These are phyloP conservation scores for Eilema sororculum DNA, from an alignment of 2,888 invertebrate genomes.

Conservation along the genomic window DNA sequence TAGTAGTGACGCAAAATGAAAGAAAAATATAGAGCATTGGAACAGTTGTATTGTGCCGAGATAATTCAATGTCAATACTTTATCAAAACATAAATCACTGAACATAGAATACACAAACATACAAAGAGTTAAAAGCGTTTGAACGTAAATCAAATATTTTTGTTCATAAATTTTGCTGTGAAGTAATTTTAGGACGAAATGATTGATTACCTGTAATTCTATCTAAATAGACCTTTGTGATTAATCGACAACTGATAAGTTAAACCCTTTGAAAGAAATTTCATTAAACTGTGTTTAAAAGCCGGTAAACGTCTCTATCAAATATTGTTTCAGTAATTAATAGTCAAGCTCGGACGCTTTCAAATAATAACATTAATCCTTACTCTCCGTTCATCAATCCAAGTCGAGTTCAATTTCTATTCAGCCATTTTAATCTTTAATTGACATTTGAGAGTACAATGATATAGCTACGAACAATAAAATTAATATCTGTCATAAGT, in stretches of 20 bases:
- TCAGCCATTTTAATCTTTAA: conserved; percentile 72
- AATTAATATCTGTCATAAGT: neutral
- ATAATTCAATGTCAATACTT: conserved; percentile 13
- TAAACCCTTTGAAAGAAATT: conserved; percentile 58
- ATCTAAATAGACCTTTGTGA: conserved; percentile 42
- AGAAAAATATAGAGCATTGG: neutral
- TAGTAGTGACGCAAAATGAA: neutral
- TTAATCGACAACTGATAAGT: conserved; percentile 49
- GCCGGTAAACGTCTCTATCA: conserved; percentile 53
- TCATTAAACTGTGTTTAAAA: conserved; percentile 59
- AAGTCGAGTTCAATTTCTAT: conserved; percentile 66
- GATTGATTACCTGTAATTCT: conserved; percentile 51
- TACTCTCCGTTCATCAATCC: conserved; percentile 68
- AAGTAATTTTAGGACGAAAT: conserved; percentile 38
- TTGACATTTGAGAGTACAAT: conserved; percentile 70
- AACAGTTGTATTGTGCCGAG: neutral
- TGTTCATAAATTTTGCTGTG: conserved; percentile 24
- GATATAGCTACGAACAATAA: conserved; percentile 60
- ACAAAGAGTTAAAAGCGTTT: conserved; percentile 20
- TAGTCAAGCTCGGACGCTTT: conserved; percentile 55
- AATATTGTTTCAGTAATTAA: conserved; percentile 68
- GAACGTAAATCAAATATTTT: conserved; percentile 30
- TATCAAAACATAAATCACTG: conserved; percentile 8
- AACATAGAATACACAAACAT: conserved; percentile 17
- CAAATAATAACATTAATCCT: conserved; percentile 68